Evolutionary conservation across 2,113 vertebrate species (phyloP), one percentile per base, ranked within the genome.

Genomic region (Trematomus loennbergii): DNA sequence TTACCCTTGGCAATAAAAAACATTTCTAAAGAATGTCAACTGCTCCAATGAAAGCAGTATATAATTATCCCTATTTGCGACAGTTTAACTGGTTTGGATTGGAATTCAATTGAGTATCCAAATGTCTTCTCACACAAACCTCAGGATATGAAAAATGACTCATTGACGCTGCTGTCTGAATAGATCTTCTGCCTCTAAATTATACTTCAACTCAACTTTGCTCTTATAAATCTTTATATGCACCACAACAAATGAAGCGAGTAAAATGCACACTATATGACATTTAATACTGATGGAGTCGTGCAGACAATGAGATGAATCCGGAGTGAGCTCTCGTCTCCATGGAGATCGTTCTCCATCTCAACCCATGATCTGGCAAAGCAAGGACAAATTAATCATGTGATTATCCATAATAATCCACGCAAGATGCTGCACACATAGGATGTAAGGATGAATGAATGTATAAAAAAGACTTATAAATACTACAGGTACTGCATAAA

Each of bases 351-450:
- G 8, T 33, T 17, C 12, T 64, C 75, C 63, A 55, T 73, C 85
- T 94, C 70, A 94, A 78, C 88, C 91, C 89, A 93, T 92, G 81
- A 94, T 90, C 94, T 94, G 82, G 20, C 40, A 87, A 79, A 78
- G 33, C 16, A 81, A 89, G 15, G 54, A 82, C 45, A 85, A 75
- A 84, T 43, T 8, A 76, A 64, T 81, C 64, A 71, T 58, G 22
- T 50, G 22, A 18, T 83, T 59, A 70, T 75, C 43, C 3, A 64
- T 4, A 36, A 57, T 6, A 55, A 69, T 33, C 16, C 3, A 8
- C 54, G 29, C 16, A 49, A 69, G 36, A 54, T 22, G 15, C n/a
- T 57, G 17, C 15, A 72, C 20, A 64, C 25, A 64, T 40, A 46
- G 3, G n/a, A n/a, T n/a, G 0, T 17, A 53, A 49, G 4, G 60